Base-by-base conservation (phyloP, 1,140 invertebrate genomes). In the Acromyrmex echinatior region DNA sequence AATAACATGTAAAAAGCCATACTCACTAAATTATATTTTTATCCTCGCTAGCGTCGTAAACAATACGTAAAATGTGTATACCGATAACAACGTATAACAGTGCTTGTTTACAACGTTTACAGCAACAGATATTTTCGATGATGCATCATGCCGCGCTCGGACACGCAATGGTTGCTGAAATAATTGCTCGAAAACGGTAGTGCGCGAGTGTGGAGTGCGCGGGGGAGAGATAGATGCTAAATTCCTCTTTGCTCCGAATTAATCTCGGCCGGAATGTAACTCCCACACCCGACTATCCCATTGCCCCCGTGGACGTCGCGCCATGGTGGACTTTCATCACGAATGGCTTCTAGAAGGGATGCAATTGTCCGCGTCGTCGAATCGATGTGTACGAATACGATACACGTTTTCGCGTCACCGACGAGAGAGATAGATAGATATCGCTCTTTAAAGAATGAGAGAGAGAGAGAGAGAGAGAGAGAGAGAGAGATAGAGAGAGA, bases 211-310 rank as follows among this genome's bases (percentile, higher is more conserved):
- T 51, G 51, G 21, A 68, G 60, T 86, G 68, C 49, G 65, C 39
- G 60, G 76, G 66, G 73, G 84, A 88, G 91, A 92, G 93, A 94
- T 94, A 94, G 90, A 93, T 92, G 92, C 93, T 94, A 93, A 93
- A 94, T 94, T 95, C 93, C 93, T 94, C 92, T 94, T 93, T 92
- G 92, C 93, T 92, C 90, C 92, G 93, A 94, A 95, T 95, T 95
- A 94, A 94, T 95, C 93, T 94, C 94, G 88, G 92, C 91, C 92
- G 93, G 93, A 94, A 94, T 94, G 93, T 92, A 89, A 92, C 93
- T 93, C 93, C 90, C 91, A 91, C 91, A 91, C 90, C 87, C 85
- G 76, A 63, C 80, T 86, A 91, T 85, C 90, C 90, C 87, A 91
- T 91, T 89, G 87, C 89, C 76, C 87, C 89, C 90, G 90, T 91